phyloP scores from a whole-genome alignment of 2,797 vertebrate species.

The Gadopsis marmoratus region DNA sequence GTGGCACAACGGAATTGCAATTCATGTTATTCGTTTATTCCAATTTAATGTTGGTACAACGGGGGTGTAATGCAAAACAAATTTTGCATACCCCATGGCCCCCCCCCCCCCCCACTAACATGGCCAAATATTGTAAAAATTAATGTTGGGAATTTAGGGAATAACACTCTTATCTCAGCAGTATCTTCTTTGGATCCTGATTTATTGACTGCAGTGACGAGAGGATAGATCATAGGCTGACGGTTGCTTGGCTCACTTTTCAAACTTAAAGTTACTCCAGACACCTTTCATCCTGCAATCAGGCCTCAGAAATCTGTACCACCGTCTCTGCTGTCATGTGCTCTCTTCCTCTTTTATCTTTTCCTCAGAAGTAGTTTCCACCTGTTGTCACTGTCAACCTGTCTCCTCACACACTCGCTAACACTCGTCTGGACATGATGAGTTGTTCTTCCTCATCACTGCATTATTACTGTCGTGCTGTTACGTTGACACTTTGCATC shows the following conservation, averaged over 20 bases:
- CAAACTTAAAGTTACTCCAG: neutral
- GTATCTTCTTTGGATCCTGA: neutral
- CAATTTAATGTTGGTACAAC: too few relatives aligned
- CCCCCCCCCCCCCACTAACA: too few relatives aligned
- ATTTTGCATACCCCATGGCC: too few relatives aligned
- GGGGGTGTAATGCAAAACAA: too few relatives aligned
- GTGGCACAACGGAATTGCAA: neutral
- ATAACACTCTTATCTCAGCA: neutral
- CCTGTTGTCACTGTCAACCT: neutral
- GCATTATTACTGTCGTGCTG: constrained; percentile 16
- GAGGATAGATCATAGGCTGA: neutral
- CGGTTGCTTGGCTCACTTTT: neutral
- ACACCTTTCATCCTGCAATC: neutral
- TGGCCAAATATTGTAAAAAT: neutral
- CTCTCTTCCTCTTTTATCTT: constrained; percentile 1
- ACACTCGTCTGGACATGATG: constrained; percentile 11
- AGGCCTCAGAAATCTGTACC: constrained; percentile 18
- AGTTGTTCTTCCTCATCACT: constrained; percentile 11
- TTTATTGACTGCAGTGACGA: neutral
- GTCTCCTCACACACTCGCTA: constrained; percentile 15
- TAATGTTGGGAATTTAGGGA: neutral
- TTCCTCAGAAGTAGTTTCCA: constrained; percentile 1
- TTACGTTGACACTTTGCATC: constrained; percentile 48
- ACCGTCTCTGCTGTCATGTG: constrained; percentile 6
- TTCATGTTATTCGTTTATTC: too few relatives aligned